A percentile compares a stretch with the other conserved stretches of the same genome.
Conservation (phyloP, 1,140 invertebrate genomes). For the Zaprionus africanus region DNA sequence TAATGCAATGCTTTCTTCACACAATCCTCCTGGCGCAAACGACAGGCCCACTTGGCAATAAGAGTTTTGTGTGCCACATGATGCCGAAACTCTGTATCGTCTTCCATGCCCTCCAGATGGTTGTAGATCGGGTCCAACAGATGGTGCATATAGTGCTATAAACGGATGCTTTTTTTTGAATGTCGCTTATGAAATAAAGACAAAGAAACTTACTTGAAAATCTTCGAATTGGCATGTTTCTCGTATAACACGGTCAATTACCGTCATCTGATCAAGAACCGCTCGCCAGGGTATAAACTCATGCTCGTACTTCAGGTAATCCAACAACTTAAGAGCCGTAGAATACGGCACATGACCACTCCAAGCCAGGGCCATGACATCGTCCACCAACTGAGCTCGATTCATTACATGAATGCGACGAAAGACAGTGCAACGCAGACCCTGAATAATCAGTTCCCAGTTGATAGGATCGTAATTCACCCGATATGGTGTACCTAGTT, state of each 20-base stretch:
- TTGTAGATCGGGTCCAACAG: conserved; percentile 86
- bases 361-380: conserved; percentile 90
- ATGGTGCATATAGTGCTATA: conserved; percentile 86
- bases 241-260: conserved; percentile 85
- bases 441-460: conserved; percentile 87
- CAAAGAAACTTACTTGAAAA: conserved; percentile 84
- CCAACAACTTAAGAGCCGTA: conserved; percentile 86
- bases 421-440: conserved; percentile 85
- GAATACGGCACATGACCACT: conserved; percentile 88
- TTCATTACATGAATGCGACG: conserved; percentile 88
- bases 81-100: conserved; percentile 75
- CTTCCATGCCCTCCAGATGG: conserved; percentile 85
- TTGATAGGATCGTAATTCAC: conserved; percentile 90
- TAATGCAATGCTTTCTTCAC: conserved; percentile 86
- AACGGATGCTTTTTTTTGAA: background rate
- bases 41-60: conserved; percentile 87
- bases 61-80: conserved; percentile 86
- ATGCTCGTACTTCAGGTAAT: conserved; percentile 87
- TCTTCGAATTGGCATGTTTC: conserved; percentile 85
- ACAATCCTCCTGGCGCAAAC: conserved; percentile 86
- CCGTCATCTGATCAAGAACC: conserved; percentile 86
- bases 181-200: background rate
- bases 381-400: conserved; percentile 91
- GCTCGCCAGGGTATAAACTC: conserved; percentile 89
- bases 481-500: conserved; percentile 88